Evolutionary conservation across 1,140 invertebrate species (phyloP), one percentile per base, ranked within the genome.

Genomic region (Penaeus chinensis): DNA sequence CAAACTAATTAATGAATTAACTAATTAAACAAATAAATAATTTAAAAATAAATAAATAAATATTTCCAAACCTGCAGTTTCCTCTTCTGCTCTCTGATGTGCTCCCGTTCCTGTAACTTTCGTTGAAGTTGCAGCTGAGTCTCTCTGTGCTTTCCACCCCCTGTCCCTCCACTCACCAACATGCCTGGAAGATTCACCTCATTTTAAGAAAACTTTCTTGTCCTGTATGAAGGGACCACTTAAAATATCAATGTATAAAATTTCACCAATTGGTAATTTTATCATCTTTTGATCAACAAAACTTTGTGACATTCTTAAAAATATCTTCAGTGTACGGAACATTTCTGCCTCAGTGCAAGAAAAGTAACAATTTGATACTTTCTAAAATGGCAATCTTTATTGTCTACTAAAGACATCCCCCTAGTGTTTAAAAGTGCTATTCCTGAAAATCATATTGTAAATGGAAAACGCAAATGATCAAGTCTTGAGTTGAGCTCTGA

Each of bases 51-150:
- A 20, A 19, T 22, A 74, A 74, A 32, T 7, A 5, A 4, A 37
- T 32, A 32, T 74, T 74, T 11, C 19, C 20, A 69, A 90, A 95
- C 94, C 92, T 95, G 94, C 82, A 95, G 91, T 92, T 95, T 95
- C 89, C 94, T 93, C 91, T 96, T 96, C 90, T 95, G 94, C 91
- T 96, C 95, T 88, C 95, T 94, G 71, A 94, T 94, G 24, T 95
- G 92, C 91, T 96, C 95, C 82, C 95, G 94, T 92, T 96, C 95
- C 81, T 95, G 94, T 66, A 95, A 92, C 92, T 95, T 95, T 5
- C 94, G 93, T 91, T 95, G 94, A 69, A 95, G 92, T 88, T 95
- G 94, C 78, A 95, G 90, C 89, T 95, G 94, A 62, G 94, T 94
- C 91, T 95, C 95, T 87, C 94, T 92, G 82, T 95, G 93, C 91